Conservation (phyloP, 2,113 vertebrate genomes). For the Oophaga pumilio region DNA sequence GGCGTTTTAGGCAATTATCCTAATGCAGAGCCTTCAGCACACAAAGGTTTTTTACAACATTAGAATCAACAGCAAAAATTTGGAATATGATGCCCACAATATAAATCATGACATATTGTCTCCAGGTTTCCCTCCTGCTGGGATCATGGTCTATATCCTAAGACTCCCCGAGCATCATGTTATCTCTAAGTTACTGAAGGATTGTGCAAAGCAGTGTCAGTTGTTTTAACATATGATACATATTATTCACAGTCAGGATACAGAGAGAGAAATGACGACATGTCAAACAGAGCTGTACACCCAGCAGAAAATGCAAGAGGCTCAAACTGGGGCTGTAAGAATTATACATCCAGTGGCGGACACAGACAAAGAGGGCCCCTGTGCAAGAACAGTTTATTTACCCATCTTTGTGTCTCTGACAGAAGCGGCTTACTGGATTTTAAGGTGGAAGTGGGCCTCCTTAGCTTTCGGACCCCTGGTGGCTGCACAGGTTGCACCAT, state of each 20-base stretch:
- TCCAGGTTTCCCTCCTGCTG: not conserved
- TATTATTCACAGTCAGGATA: slow-evolving; percentile 33
- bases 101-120: not conserved
- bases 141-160: slow-evolving; percentile 6
- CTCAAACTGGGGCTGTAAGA: not conserved
- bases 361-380: too few species aligned
- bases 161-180: slow-evolving; percentile 5
- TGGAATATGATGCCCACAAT: slow-evolving; percentile 7
- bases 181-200: not conserved
- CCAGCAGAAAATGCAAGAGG: not conserved
- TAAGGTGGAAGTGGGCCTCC: too few species aligned
- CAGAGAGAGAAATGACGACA: slow-evolving; percentile 11
- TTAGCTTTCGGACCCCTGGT: too few species aligned
- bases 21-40: not conserved
- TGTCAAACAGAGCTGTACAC: not conserved
- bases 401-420: too few species aligned
- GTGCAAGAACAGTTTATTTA: too few species aligned
- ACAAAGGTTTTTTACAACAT: not conserved
- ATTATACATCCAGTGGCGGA: too few species aligned
- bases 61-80: not conserved
- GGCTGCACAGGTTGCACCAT: too few species aligned
- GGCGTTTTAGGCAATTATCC: not conserved
- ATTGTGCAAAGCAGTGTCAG: slow-evolving; percentile 29
- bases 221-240: slow-evolving; percentile 1
- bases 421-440: too few species aligned